Percentiles rank a stretch among this genome's conserved stretches.
Evolutionary conservation across 2,797 vertebrate species (phyloP).

Genomic region (Morelia viridis): DNA sequence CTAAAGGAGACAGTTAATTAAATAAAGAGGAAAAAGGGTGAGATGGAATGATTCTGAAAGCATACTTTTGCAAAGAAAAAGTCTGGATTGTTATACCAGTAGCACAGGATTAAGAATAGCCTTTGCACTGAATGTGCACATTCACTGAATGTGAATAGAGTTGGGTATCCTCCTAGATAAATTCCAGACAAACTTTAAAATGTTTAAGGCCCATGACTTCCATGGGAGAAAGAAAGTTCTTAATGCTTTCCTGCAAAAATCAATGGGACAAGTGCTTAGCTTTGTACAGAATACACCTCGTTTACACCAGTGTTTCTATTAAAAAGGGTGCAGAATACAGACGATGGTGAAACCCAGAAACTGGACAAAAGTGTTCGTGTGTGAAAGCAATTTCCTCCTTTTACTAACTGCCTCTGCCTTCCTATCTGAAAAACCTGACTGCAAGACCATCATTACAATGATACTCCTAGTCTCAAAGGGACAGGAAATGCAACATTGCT

Average conservation of each 20-base stretch:
- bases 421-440: neutral
- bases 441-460: neutral
- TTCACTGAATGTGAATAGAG: neutral
- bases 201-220: neutral
- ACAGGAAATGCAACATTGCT: slow-evolving; percentile 40
- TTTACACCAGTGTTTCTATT: neutral
- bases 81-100: neutral
- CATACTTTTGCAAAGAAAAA: neutral
- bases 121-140: neutral
- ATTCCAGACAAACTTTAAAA: neutral
- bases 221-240: neutral
- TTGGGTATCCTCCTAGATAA: neutral
- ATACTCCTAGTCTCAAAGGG: neutral
- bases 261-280: neutral
- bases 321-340: neutral
- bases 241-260: neutral
- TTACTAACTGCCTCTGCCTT: neutral
- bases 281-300: neutral
- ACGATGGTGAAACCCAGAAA: neutral
- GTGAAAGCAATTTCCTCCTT: neutral
- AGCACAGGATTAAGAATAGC: neutral
- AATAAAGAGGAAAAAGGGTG: neutral
- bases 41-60: neutral
- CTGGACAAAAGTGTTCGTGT: neutral
- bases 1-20: neutral